Evolutionary conservation across 2,888 invertebrate species (phyloP).

Genomic region (Pseudoips prasinana): DNA sequence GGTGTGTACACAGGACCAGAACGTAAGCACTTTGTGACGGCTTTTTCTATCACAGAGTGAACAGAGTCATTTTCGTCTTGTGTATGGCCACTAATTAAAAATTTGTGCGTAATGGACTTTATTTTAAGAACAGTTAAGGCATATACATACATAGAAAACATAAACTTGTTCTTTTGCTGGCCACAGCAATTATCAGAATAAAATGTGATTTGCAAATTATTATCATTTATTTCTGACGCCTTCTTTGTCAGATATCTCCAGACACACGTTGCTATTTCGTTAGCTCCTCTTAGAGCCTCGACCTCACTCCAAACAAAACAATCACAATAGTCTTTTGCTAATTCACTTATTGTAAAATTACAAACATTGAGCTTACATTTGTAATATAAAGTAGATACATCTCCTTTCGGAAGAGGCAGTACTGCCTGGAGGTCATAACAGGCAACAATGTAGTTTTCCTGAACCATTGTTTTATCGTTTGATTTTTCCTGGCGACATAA

Average conservation of each 20-base stretch:
- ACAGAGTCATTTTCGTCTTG: too few species aligned
- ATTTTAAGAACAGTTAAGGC: too few species aligned
- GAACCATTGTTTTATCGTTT: conserved; percentile 12
- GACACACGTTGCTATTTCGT: conserved; percentile 23
- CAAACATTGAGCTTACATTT: conserved; percentile 20
- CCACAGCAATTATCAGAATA: conserved; percentile 18
- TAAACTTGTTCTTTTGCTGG: too few species aligned
- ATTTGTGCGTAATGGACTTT: conserved; percentile 7
- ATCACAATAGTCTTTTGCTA: conserved; percentile 16
- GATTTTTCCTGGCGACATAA: conserved; percentile 13
- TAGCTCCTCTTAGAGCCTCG: conserved; percentile 19
- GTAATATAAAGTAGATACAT: conserved; percentile 19
- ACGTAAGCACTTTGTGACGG: conserved; percentile 12
- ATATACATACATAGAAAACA: too few species aligned
- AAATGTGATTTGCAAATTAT: conserved; percentile 13
- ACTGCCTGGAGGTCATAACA: conserved; percentile 22
- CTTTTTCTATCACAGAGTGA: too few species aligned
- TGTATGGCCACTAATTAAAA: too few species aligned
- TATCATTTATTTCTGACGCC: conserved; percentile 10
- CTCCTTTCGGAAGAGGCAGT: conserved; percentile 19
- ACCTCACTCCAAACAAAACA: conserved; percentile 24
- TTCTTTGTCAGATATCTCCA: conserved; percentile 13
- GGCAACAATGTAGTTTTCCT: conserved; percentile 14
- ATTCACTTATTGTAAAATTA: conserved; percentile 23
- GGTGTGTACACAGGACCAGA: conserved; percentile 19